Evolutionary conservation across 1,140 invertebrate genomes (phyloP).

Genomic region (Apis florea): DNA sequence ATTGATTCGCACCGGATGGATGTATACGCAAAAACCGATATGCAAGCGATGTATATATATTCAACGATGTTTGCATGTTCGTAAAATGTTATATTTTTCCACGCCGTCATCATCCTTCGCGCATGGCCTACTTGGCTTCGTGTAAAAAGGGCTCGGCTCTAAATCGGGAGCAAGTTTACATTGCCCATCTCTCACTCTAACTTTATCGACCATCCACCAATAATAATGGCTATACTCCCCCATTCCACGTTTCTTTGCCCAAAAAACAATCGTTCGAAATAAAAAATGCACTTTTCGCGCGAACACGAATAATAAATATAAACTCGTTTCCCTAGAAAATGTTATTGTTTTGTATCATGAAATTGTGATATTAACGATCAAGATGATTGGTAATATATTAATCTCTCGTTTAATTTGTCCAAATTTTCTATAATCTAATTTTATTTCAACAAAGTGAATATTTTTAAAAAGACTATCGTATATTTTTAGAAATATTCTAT

Average conservation of each 20-base stretch:
- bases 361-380: background rate
- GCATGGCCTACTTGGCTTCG: constrained; percentile 65
- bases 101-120: constrained; percentile 60
- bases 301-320: background rate
- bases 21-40: constrained; percentile 34
- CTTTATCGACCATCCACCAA: constrained; percentile 59
- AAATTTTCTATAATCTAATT: no score
- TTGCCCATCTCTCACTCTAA: constrained; percentile 59
- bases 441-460: no score
- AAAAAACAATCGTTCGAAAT: constrained; percentile 10
- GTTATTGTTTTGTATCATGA: no score
- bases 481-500: no score
- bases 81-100: constrained; percentile 64
- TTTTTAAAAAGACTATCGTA: no score
- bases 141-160: constrained; percentile 67
- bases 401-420: no score
- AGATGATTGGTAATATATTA: no score
- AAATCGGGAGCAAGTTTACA: constrained; percentile 67
- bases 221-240: constrained; percentile 40
- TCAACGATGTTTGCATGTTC: constrained; percentile 43
- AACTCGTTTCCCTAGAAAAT: background rate
- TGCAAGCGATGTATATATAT: constrained; percentile 32
- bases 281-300: constrained; percentile 20
- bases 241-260: constrained; percentile 8
- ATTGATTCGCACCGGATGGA: constrained; percentile 40